These are phyloP conservation scores for Lordiphosa andalusiaca DNA, from an alignment of 2,888 invertebrate species.

Conservation along the genomic window DNA sequence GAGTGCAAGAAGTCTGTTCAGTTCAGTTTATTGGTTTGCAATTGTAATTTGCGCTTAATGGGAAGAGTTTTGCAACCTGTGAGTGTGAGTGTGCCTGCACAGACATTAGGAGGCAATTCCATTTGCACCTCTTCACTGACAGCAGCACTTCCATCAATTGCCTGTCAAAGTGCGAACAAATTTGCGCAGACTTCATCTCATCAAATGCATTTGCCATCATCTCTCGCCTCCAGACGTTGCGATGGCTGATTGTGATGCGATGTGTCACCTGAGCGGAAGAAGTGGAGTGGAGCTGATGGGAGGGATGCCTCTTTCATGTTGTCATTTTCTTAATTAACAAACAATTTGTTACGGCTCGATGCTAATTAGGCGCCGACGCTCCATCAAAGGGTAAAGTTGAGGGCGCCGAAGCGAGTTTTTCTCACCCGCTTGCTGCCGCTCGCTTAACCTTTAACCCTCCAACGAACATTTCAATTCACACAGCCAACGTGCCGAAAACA, in stretches of 20 bases:
- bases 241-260: slow-evolving; percentile 28
- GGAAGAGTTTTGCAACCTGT: slow-evolving; percentile 2
- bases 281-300: slow-evolving; percentile 10
- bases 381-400: slow-evolving; percentile 49
- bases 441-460: slow-evolving; percentile 28
- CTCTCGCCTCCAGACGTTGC: slow-evolving; percentile 4
- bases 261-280: slow-evolving; percentile 23
- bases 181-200: background rate
- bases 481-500: slow-evolving; percentile 44
- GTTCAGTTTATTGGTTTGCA: slow-evolving; percentile 32
- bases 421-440: background rate
- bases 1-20: background rate
- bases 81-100: background rate
- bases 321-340: slow-evolving; percentile 50
- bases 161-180: background rate
- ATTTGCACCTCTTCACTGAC: background rate
- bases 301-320: slow-evolving; percentile 37
- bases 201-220: slow-evolving; percentile 10
- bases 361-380: slow-evolving; percentile 51
- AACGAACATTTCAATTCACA: slow-evolving; percentile 41
- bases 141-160: background rate
- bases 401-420: slow-evolving; percentile 52
- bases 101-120: too few relatives aligned
- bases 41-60: slow-evolving; percentile 17
- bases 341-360: slow-evolving; percentile 46